A percentile compares a stretch with the other conserved stretches of the same genome.
Evolutionary conservation across 2,888 invertebrate species (phyloP).

Genomic region (Lymantria dispar): DNA sequence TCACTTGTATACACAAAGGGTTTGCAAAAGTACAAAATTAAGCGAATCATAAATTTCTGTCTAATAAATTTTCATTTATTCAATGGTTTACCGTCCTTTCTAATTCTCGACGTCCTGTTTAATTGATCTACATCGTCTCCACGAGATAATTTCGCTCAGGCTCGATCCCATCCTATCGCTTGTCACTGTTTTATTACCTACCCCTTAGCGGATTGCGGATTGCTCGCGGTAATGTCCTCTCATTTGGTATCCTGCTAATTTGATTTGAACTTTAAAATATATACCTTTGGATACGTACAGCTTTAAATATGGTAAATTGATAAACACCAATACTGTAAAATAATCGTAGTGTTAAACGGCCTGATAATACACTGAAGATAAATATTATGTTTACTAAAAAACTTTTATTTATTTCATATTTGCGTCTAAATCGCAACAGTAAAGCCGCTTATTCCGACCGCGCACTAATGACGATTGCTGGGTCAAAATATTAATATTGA

Average conservation of each 20-base stretch:
- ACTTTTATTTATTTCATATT: too few relatives aligned
- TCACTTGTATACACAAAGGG: too few relatives aligned
- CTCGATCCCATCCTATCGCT: slow-evolving; percentile 45
- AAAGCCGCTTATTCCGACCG: too few relatives aligned
- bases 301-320: too few relatives aligned
- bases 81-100: slow-evolving; percentile 41
- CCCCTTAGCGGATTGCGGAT: slow-evolving; percentile 35
- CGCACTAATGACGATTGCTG: too few relatives aligned
- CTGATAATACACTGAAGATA: too few relatives aligned
- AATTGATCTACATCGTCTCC: slow-evolving; percentile 53
- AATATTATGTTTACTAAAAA: too few relatives aligned
- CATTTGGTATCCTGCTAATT: slow-evolving; percentile 24
- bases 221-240: slow-evolving; percentile 32
- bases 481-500: too few relatives aligned
- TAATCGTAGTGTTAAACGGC: too few relatives aligned
- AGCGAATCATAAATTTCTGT: slow-evolving; percentile 34
- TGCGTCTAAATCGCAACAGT: too few relatives aligned
- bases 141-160: slow-evolving; percentile 52
- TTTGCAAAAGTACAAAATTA: slow-evolving; percentile 9
- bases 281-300: too few relatives aligned
- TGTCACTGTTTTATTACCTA: slow-evolving; percentile 46
- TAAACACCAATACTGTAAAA: too few relatives aligned
- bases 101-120: slow-evolving; percentile 49
- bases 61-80: slow-evolving; percentile 52
- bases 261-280: slow-evolving; percentile 3